A percentile compares a stretch with the other conserved stretches of the same genome.
phyloP scores from a whole-genome alignment of 1,140 invertebrate genomes.

The Drosophila prosaltans region DNA sequence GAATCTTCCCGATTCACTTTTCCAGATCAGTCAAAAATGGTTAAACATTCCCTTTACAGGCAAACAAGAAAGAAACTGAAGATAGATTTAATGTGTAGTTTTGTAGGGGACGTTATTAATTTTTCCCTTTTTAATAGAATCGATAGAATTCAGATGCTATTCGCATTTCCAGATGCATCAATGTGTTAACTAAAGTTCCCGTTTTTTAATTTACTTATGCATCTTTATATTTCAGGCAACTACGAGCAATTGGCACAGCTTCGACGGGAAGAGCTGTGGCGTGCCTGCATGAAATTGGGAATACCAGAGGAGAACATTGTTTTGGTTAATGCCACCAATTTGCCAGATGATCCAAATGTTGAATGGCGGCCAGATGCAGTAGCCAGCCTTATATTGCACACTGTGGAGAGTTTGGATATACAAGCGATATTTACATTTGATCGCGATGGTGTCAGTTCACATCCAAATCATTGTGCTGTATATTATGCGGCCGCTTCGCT shows the following conservation, averaged over 20 bases:
- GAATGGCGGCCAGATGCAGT: conserved; percentile 91
- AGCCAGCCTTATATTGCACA: conserved; percentile 88
- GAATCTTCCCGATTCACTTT: no score
- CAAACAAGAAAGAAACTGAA: no score
- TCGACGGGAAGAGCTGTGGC: conserved; percentile 91
- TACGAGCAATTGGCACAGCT: conserved; percentile 87
- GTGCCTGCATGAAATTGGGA: conserved; percentile 90
- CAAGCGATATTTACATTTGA: conserved; percentile 96
- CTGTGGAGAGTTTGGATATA: conserved; percentile 89
- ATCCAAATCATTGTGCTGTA: conserved; percentile 94
- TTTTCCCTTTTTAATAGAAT: no score
- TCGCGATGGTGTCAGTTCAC: conserved; percentile 93
- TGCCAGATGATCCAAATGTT: conserved; percentile 89
- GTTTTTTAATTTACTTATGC: no score
- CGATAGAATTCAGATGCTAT: no score
- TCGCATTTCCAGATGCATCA: no score
- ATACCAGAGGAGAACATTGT: conserved; percentile 90
- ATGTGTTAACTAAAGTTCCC: no score
- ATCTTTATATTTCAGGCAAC: conserved; percentile 85
- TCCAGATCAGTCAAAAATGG: no score
- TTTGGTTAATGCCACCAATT: conserved; percentile 87
- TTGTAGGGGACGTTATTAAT: no score
- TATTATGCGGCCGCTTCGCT: conserved; percentile 91
- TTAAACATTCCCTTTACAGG: no score
- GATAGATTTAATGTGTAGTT: no score